phyloP scores from a whole-genome alignment of 2,113 vertebrate species.

The Penelope pileata region DNA sequence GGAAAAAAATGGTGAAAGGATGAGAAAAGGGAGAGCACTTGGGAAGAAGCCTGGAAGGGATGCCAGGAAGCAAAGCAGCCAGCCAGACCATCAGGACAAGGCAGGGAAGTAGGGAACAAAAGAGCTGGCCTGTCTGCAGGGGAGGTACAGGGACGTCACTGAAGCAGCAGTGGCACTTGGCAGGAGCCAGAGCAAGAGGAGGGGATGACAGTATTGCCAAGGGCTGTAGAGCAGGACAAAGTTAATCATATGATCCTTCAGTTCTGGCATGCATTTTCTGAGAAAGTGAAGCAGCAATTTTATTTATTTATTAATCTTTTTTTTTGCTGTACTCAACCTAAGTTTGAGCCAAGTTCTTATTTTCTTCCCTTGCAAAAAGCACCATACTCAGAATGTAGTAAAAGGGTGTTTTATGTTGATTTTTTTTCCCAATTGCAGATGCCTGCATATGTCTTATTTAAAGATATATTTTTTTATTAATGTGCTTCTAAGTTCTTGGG shows the following conservation, averaged over 20 bases:
- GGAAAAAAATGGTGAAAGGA: neutral
- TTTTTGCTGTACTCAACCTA: neutral
- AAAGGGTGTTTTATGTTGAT: neutral
- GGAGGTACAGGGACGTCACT: rapidly evolving
- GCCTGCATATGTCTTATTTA: neutral
- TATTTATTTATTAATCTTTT: neutral
- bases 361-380: neutral
- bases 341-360: neutral
- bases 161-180: neutral
- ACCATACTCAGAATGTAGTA: neutral
- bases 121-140: rapidly evolving
- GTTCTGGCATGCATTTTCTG: neutral
- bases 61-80: neutral
- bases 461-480: neutral
- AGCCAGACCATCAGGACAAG: neutral
- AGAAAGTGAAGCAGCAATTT: neutral
- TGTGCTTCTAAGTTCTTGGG: neutral
- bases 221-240: neutral
- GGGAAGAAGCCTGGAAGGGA: neutral
- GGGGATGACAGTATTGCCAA: neutral
- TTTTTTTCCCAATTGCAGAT: neutral
- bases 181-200: neutral
- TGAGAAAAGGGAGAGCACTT: neutral
- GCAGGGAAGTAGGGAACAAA: neutral
- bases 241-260: neutral